Base-by-base conservation (phyloP, 53 echinoderm and acorn worm genomes). In the Henricia sp. region DNA sequence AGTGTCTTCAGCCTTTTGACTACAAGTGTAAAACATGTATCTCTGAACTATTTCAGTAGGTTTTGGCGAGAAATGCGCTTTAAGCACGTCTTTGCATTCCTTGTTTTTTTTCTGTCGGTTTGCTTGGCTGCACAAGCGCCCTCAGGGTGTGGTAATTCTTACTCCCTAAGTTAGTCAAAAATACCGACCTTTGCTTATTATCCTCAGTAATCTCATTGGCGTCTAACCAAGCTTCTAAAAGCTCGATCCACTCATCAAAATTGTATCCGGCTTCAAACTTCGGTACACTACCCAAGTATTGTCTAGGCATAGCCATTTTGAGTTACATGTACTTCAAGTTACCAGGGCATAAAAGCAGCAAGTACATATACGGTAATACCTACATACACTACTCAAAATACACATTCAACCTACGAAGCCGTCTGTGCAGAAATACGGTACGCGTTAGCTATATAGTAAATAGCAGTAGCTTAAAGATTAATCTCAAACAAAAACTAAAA, bases 151-250 rank as follows among this genome's bases (percentile, higher is more conserved):
- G 71, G 30, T 89, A 85, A 6, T 26, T 58, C 33, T 77, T 89
- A 41, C 77, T 85, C 13, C 90, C 90, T 6, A 89, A 34, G 57
- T 58, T 69, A 11, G 84, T 77, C 24, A 89, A 38, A 37, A 89
- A 77, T 2, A 85, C 57, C 30, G 77, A 51, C 27, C 78, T 41
- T 46, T 85, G 84, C 42, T 85, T 85, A 28, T 28, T 50, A 38
- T 55, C 77, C 54, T 52, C 37, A 25, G 19, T 28, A 37, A 84
- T 73, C n/a, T 24, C 68, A 75, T 89, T 89, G 6, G 68, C 35
- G 8, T 59, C 20, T 42, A 84, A 84, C 89, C 89, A 89, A 3
- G 83, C 74, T 63, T 70, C 66, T 19, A 54, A 21, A n/a, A 54
- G 13, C 20, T 54, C 54, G 3, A 54, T 21, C 54, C 54, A 54